Base-by-base conservation (phyloP, 2,888 invertebrate genomes). In the Erebia ligea region DNA sequence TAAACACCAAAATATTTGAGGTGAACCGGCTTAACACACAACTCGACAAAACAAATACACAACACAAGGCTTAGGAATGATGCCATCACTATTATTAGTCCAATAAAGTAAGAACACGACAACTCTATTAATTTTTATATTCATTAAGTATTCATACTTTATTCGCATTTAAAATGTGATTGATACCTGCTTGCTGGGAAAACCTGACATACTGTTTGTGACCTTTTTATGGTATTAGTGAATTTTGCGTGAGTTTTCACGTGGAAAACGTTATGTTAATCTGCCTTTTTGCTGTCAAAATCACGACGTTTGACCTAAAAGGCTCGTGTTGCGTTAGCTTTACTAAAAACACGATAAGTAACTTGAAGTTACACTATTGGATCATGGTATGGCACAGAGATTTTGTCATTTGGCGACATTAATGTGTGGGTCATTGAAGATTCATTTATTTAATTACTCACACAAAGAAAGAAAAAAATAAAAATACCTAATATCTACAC, bases 1-100 rank as follows among this genome's bases (percentile, higher is more conserved):
- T 71, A 75, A 72, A 73, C 69, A 69, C 69, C 65, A 73, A 70
- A 74, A 74, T 72, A 73, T 75, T 34, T 34, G 6, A 34, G 6
- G 17, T n/a, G 52, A 50, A 15, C 50, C 8, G 15, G 15, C 15
- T 76, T 54, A 65, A 57, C 64, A 17, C 59, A 17, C 59, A n/a
- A 42, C 13, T 73, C 50, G 64, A 59, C 65, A 67, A 72, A 57
- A 73, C 56, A 59, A 75, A 76, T 70, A 72, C 57, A 68, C 67
- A 61, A 58, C 50, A 48, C 67, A 70, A 69, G 40, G 50, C 62
- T 69, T 9, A 58, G 34, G 19, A 54, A 69, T 72, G 68, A 72
- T 72, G 68, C 68, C 66, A 72, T 66, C 64, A 59, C 66, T 66
- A 69, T 57, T 62, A 66, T 67, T 70, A 67, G 56, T 62, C 48